Base-by-base conservation (phyloP, 2,797 vertebrate species). In the Anguilla pacifica region DNA sequence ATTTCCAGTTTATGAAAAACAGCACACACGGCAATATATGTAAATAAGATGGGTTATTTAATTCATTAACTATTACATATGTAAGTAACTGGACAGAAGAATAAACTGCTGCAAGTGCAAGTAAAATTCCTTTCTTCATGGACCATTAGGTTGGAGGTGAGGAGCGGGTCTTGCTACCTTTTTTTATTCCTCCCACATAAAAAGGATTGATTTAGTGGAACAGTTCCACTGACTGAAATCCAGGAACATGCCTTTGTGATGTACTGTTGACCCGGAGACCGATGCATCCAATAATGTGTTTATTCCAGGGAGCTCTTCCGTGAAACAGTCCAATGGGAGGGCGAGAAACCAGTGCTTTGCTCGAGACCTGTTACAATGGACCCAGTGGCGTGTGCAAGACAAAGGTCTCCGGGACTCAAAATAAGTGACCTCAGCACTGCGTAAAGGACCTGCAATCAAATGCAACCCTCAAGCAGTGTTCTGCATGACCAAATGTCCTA, bases 141-240 rank as follows among this genome's bases (percentile, higher is more conserved):
- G n/a, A 28, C 83, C n/a, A 57, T 84, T 57, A 10, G 11, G 43
- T 55, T 31, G 25, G 46, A 10, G 19, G 7, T 3, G 25, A 2
- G 61, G 19, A 22, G 61, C 2, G 70, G 53, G 57, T 28, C 49
- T 7, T 35, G 25, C 46, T 74, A 22, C 19, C 46, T 28, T 28
- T 87, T 74, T 87, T 6, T 43, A 7, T 6, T 39, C 28, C 11
- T 57, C 31, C 39, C 74, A 22, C 22, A 79, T 43, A 79, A 39
- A 61, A 87, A 31, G 25, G 28, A 55, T 79, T 79, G 70, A 86
- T 77, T 86, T 51, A 81, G 53, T 87, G 64, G 86, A 87, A 81
- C 55, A 35, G 6, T 83, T 83, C 86, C 77, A 74, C 72, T 89
- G 25, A 59, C 28, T 72, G 67, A 67, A 86, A 64, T 85, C 83